Evolutionary conservation across 2,888 invertebrate genomes (phyloP).

Genomic region (Rosalia funebris): DNA sequence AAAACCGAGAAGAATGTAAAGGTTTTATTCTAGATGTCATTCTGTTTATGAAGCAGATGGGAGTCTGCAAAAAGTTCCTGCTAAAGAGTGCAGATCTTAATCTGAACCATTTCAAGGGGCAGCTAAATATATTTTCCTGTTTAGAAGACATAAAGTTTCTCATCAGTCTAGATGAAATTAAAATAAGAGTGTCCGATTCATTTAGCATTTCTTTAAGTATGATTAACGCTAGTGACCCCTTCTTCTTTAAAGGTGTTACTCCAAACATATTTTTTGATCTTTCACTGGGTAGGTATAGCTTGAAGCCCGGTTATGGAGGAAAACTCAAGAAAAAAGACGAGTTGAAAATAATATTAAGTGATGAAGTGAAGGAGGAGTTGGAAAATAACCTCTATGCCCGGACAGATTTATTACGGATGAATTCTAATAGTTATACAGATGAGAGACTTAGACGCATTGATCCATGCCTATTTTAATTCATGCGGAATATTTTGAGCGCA

Average conservation of each 20-base stretch:
- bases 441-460: constrained; percentile 13
- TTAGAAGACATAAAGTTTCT: constrained; percentile 41
- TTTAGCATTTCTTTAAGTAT: constrained; percentile 31
- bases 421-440: background rate
- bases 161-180: constrained; percentile 33
- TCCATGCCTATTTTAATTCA: constrained; percentile 15
- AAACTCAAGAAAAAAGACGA: background rate
- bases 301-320: constrained; percentile 24
- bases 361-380: constrained; percentile 15
- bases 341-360: constrained; percentile 12
- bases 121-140: constrained; percentile 38
- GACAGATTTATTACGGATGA: background rate
- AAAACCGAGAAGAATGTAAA: constrained; percentile 37
- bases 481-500: too few species aligned
- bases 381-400: constrained; percentile 6
- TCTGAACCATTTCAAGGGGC: constrained; percentile 26
- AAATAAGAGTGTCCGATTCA: constrained; percentile 34
- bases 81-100: constrained; percentile 39
- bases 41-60: constrained; percentile 39
- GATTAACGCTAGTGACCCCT: constrained; percentile 37
- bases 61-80: constrained; percentile 41
- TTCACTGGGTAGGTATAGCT: constrained; percentile 37
- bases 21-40: constrained; percentile 40
- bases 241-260: constrained; percentile 40
- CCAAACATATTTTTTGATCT: constrained; percentile 45